Base-by-base conservation (phyloP, 2,113 vertebrate genomes). In the Anolis carolinensis region DNA sequence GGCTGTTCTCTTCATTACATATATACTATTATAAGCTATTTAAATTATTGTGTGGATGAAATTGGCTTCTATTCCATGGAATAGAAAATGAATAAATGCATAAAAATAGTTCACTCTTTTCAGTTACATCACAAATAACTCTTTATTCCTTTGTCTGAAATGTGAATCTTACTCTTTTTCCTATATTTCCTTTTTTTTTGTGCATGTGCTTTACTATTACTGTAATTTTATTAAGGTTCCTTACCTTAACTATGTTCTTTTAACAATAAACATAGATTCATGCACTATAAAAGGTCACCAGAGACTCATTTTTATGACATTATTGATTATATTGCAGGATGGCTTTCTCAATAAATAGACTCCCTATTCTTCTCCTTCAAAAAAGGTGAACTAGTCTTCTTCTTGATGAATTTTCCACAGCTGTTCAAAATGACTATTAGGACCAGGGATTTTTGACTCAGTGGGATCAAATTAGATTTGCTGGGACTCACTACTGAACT, bases 391-490 rank as follows among this genome's bases (percentile, higher is more conserved):
- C 83, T 86, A 77, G 78, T 88, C 39, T 90, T 83, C 74, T 82
- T 18, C 83, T 89, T 94, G 93, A 93, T 92, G 92, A 94, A 85
- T 94, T 94, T 95, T 94, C 89, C 36, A 11, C 30, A 86, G 55
- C 90, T 90, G 89, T 95, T 92, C 89, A 88, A 92, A 96, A 94
- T 93, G 82, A 83, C 92, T 95, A 82, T 94, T 94, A 93, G 84
- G 82, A 84, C 81, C n/a, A 92, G 91, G 88, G 92, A 95, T 88
- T 4, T 96, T 95, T 95, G 93, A 95, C 87, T 95, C 94, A 93
- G 83, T 92, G 88, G 81, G 65, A 90, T 92, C 95, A 96, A 95
- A 96, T 96, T 95, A 92, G 89, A 95, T 97, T 98, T 97, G 95
- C 95, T 97, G 89, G 94, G 91, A 78, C 79, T 94, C 89, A 67